Base-by-base conservation (phyloP, 2,888 invertebrate species). In the Rugalucina vietnamica region DNA sequence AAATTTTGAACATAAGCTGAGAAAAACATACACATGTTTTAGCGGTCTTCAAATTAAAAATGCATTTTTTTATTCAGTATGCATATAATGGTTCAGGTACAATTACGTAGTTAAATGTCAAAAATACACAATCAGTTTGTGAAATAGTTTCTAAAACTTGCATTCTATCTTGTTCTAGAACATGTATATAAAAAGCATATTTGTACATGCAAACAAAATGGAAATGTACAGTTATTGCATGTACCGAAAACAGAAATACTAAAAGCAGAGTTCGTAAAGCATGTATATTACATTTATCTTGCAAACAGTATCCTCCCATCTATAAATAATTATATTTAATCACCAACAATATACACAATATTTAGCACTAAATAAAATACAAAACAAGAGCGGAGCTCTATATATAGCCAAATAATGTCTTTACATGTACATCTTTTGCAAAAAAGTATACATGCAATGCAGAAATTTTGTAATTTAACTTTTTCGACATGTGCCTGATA, bases 271-370 rank as follows among this genome's bases (percentile, higher is more conserved):
- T 43, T 12, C 8, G 18, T 12, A 43, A 43, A 43, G 43, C 43
- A 43, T 43, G 43, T 18, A 43, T 18, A 43, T 43, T 18, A 8
- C 43, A 43, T 43, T 18, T 18, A 12, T 18, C 43, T 43, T 43
- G 8, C 18, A 43, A 43, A 43, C 43, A 18, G 60, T 60, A 29
- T 60, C 60, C 60, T 29, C 27, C 29, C 60, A 60, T 60, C 8
- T 60, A 60, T 24, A 60, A 34, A 65, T 65, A 34, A 65, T 34
- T 3, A 65, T 65, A 65, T 18, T 34, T 65, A 65, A 29, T 65
- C 65, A 65, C 65, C 65, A 65, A 65, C 65, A 65, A 65, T 65
- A 65, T 65, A 34, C 65, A 65, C 24, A 60, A 3, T 60, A 4
- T 34, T 34, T 34, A 65, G 32, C 34, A 65, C 34, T 65, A 34